Percentiles rank a stretch among this genome's conserved stretches.
Evolutionary conservation across 2,113 vertebrate species (phyloP).

Genomic region (Bettongia penicillata): DNA sequence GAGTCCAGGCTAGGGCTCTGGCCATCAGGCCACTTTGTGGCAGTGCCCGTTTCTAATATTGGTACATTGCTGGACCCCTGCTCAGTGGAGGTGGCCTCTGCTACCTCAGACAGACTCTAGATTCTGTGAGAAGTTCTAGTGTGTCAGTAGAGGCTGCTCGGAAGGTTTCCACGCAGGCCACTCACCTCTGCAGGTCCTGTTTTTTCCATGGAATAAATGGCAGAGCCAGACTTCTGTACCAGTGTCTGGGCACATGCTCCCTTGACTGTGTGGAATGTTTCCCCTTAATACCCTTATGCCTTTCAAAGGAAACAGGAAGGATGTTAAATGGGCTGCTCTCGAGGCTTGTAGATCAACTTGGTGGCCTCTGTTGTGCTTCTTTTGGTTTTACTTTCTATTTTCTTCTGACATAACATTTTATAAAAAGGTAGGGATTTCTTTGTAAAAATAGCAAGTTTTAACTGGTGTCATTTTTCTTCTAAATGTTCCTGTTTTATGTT

Average conservation of each 20-base stretch:
- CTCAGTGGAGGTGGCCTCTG: not conserved
- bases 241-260: not conserved
- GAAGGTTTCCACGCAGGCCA: not conserved
- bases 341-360: constrained; percentile 32
- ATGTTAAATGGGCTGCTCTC: not conserved
- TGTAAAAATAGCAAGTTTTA: constrained; percentile 1
- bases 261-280: not conserved
- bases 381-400: constrained; percentile 40
- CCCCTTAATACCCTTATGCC: not conserved
- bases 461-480: not conserved
- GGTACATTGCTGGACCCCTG: not conserved
- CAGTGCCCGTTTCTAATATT: not conserved
- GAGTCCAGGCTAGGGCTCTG: not conserved
- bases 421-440: not conserved
- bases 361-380: constrained; percentile 4
- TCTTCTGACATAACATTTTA: constrained; percentile 27
- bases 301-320: not conserved
- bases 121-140: not conserved
- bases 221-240: not conserved
- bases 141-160: not conserved
- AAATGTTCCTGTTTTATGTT: constrained; percentile 73
- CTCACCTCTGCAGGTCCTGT: not conserved
- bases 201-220: not conserved
- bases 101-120: not conserved
- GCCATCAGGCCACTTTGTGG: not conserved